Base-by-base conservation (phyloP, 2,888 invertebrate species). In the Rhamnusium bicolor region DNA sequence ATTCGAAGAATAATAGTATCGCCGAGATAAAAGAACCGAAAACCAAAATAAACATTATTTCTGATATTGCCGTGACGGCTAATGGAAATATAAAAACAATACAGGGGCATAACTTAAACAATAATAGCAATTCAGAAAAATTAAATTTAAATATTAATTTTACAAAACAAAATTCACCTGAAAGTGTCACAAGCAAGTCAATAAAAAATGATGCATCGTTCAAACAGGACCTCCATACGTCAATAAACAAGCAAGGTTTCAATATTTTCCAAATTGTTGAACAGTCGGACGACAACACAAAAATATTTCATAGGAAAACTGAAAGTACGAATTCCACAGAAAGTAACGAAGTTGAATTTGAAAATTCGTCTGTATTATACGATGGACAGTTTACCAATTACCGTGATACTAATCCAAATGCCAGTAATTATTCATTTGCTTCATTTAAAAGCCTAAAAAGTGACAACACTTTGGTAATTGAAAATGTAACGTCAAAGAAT, bases 41-140 rank as follows among this genome's bases (percentile, higher is more conserved):
- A 40, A 67, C 4, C 10, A 61, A 71, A 53, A 66, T 71, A 10
- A 71, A 71, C 51, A 60, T 71, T 29, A 71, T 71, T 40, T 46
- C 66, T 40, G 47, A 67, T 29, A 32, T 71, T 8, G 46, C 32
- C 21, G 49, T 67, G 24, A 19, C n/a, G 0, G 19, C 47, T 18
- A 47, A 7, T n/a, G 49, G 21, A 29, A 10, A 29, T 21, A 47
- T 10, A 14, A 47, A 40, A 19, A 19, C 32, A 40, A 7, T 10
- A 19, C 12, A 40, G 10, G 40, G 24, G 3, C 40, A n/a, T 10
- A 32, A 8, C 1, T 10, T 32, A 1, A 29, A 29, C 32, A 2
- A 0, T 32, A 12, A 2, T 12, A 10, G 32, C 32, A 12, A 32
- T 32, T 32, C 32, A 32, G 10, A 32, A 10, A 32, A 8, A n/a